A percentile compares a stretch with the other conserved stretches of the same genome.
phyloP scores from a whole-genome alignment of 1,140 invertebrate species.

The Daktulosphaira vitifoliae region DNA sequence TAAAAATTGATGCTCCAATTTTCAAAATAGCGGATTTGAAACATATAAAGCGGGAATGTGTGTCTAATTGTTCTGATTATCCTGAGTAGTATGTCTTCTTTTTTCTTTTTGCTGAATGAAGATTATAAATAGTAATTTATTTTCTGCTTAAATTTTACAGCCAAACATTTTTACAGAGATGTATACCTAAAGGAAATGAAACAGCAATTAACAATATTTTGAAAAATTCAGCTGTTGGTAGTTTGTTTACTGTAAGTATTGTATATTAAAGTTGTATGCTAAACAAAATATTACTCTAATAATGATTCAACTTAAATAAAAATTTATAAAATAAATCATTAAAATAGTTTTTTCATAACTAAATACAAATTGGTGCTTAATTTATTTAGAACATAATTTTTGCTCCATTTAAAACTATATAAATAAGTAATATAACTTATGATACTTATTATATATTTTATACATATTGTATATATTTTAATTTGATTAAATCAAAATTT shows the following conservation, averaged over 20 bases:
- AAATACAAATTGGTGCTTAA: no score
- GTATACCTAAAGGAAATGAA: constrained; percentile 46
- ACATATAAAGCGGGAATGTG: constrained; percentile 45
- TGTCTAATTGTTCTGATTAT: constrained; percentile 44
- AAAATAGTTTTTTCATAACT: no score
- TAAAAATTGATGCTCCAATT: constrained; percentile 39
- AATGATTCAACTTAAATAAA: no score
- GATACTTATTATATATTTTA: no score
- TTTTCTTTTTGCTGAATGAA: not conserved
- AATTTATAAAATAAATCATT: no score
- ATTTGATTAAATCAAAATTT: no score
- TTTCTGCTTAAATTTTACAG: constrained; percentile 43
- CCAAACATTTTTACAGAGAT: constrained; percentile 48
- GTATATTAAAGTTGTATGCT: constrained; percentile 35
- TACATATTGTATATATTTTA: no score
- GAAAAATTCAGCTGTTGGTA: constrained; percentile 48
- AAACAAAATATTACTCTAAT: constrained; percentile 32
- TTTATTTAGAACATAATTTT: not conserved
- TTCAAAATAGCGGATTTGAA: constrained; percentile 39
- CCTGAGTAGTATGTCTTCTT: constrained; percentile 45
- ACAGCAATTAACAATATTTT: constrained; percentile 43
- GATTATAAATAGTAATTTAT: not conserved
- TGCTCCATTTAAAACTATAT: not conserved
- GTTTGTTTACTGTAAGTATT: constrained; percentile 49
- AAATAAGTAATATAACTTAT: no score